phyloP scores from a whole-genome alignment of 2,113 vertebrate genomes.

The Corydoras sp. region DNA sequence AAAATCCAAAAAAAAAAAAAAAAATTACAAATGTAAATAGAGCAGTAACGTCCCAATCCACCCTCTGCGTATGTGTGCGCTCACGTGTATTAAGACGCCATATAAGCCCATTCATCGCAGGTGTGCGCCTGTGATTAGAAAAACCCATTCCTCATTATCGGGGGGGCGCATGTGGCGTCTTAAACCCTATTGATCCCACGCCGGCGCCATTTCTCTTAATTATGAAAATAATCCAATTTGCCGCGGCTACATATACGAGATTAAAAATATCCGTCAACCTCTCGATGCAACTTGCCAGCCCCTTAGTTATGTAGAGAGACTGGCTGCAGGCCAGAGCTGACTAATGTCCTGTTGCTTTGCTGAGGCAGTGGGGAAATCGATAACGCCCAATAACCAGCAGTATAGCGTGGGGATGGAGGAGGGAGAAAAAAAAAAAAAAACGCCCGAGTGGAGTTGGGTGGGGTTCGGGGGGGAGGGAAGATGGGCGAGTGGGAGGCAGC shows the following conservation, averaged over 20 bases:
- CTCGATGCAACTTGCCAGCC: conserved; percentile 42
- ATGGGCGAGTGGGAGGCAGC: conserved; percentile 36
- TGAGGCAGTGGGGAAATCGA: conserved; percentile 60
- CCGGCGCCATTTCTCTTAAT: conserved; percentile 62
- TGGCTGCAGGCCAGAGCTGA: conserved; percentile 56
- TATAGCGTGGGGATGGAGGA: conserved; percentile 53
- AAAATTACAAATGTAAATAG: too few species aligned
- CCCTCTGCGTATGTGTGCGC: too few species aligned
- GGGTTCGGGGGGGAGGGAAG: too few species aligned
- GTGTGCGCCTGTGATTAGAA: conserved; percentile 46
- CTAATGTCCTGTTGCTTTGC: conserved; percentile 60
- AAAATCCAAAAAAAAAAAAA: too few species aligned
- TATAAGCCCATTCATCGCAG: neutral
- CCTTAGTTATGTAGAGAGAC: conserved; percentile 46
- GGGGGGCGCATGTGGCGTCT: conserved; percentile 44
- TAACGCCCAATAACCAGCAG: conserved; percentile 61
- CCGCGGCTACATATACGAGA: conserved; percentile 52
- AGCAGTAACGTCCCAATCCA: too few species aligned
- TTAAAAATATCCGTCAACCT: conserved; percentile 58
- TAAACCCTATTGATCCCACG: conserved; percentile 58
- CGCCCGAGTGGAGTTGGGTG: too few species aligned
- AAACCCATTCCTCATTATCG: conserved; percentile 53
- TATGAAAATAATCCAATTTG: conserved; percentile 61
- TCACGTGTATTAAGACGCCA: too few species aligned
- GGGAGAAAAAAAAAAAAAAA: conserved; percentile 9